A percentile compares a stretch with the other conserved stretches of the same genome.
Evolutionary conservation across 2,113 vertebrate species (phyloP).

Genomic region (Excalfactoria chinensis): DNA sequence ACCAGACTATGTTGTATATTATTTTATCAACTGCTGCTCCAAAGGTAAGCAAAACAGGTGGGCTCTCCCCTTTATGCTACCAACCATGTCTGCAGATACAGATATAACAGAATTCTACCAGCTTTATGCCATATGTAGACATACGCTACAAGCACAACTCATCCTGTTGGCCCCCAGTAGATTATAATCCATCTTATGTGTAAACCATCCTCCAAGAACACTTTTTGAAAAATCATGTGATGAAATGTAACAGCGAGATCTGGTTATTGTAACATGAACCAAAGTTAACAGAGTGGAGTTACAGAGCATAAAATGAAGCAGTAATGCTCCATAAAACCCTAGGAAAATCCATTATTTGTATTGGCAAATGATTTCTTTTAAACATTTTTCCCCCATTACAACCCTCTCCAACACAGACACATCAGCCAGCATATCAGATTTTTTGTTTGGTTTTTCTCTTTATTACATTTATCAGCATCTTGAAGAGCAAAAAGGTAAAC

Average conservation of each 20-base stretch:
- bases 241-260: background rate
- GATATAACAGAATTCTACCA: background rate
- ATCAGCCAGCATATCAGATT: background rate
- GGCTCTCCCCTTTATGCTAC: background rate
- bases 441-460: background rate
- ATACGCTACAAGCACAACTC: background rate
- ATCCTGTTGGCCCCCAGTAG: background rate
- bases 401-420: background rate
- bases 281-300: background rate
- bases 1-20: background rate
- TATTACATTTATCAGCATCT: background rate
- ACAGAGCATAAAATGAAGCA: background rate
- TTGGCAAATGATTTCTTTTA: background rate
- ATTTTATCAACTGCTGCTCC: background rate
- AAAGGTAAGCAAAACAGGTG: background rate
- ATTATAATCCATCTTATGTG: background rate
- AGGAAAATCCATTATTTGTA: background rate
- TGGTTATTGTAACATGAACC: background rate
- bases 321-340: background rate
- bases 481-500: constrained; percentile 23
- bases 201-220: background rate
- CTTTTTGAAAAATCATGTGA: background rate
- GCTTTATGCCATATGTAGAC: background rate
- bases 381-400: background rate
- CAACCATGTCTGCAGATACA: background rate